Evolutionary conservation across 1,140 invertebrate genomes (phyloP), one percentile per base, ranked within the genome.

Genomic region (Eurosta solidaginis): DNA sequence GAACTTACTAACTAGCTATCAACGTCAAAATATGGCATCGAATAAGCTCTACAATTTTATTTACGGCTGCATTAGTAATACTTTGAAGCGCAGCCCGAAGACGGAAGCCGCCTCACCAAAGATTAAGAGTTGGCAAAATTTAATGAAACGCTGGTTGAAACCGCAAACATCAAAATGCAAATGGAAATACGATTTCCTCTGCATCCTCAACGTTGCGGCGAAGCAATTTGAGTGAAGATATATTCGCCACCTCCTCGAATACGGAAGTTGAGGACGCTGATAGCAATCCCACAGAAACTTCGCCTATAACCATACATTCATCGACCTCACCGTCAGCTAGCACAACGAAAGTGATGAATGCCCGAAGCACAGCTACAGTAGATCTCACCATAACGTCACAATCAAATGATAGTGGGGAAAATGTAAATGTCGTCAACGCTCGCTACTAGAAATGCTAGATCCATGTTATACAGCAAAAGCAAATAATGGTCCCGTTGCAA

Each of bases 1-100:
- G 82, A 2, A 47, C 10, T 73, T 84, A 3, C 44, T 87, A 49
- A 68, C 74, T 1, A 76, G 81, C 49, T 87, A 78, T 50, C 76
- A 81, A 33, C 47, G 45, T 9, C 79, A 78, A n/a, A 78, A 78
- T 20, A 77, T 78, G 45, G 2, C 59, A 14, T 42, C 52, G 20
- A 74, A 74, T 22, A 73, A 80, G 29, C 33, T 81, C 59, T 81
- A 81, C 49, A 45, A 78, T 25, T 81, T 80, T 50, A 81, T 84
- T 77, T 82, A 88, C 82, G 54, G 42, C 12, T 74, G 44, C 73
- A 45, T 45, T 33, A 44, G 73, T 25, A 44, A 74, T 25, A 74
- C 44, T 27, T 47, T 47, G 27, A 74, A 74, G 59, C 59, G 20
- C 59, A 68, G 59, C 40, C 59, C 73, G 73, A 75, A 75, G 42